Evolutionary conservation across 2,888 invertebrate genomes (phyloP).

Genomic region (Idaea biselata): DNA sequence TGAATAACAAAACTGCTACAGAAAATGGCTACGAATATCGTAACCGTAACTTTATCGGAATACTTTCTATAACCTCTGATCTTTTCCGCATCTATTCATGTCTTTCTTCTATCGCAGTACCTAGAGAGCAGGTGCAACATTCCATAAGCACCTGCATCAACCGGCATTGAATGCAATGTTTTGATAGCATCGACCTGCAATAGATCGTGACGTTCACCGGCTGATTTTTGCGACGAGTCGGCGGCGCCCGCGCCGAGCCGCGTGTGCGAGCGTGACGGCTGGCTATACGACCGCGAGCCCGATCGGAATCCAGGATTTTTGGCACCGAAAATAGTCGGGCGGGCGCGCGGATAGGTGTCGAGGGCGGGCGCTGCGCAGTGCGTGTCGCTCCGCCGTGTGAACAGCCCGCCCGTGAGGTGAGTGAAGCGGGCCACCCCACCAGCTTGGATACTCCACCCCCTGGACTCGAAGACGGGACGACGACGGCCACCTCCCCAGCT

Average conservation of each 20-base stretch:
- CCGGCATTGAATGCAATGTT: slow-evolving; percentile 28
- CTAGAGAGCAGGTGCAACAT: background rate
- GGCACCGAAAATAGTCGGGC: slow-evolving; percentile 79
- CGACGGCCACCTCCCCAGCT: slow-evolving; percentile 19
- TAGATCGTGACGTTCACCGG: slow-evolving; percentile 21
- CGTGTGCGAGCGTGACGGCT: slow-evolving; percentile 62
- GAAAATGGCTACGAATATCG: background rate
- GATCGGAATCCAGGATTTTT: slow-evolving; percentile 76
- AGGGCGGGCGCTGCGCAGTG: slow-evolving; percentile 73
- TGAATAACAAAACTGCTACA: background rate
- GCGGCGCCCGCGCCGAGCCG: slow-evolving; percentile 33
- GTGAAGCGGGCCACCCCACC: slow-evolving; percentile 46
- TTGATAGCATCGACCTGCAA: slow-evolving; percentile 28
- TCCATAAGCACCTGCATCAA: slow-evolving; percentile 12
- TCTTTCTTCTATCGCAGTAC: slow-evolving; percentile 5
- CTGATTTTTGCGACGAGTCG: slow-evolving; percentile 10
- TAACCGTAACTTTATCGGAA: background rate
- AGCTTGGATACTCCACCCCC: slow-evolving; percentile 60
- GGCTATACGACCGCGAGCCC: slow-evolving; percentile 46
- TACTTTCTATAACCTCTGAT: background rate
- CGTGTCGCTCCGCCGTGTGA: slow-evolving; percentile 80
- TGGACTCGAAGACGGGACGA: slow-evolving; percentile 28
- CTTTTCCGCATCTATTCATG: background rate
- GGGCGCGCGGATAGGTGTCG: slow-evolving; percentile 61
- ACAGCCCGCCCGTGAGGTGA: slow-evolving; percentile 78